phyloP scores from a whole-genome alignment of 2,797 vertebrate genomes.

The Argentina silus region DNA sequence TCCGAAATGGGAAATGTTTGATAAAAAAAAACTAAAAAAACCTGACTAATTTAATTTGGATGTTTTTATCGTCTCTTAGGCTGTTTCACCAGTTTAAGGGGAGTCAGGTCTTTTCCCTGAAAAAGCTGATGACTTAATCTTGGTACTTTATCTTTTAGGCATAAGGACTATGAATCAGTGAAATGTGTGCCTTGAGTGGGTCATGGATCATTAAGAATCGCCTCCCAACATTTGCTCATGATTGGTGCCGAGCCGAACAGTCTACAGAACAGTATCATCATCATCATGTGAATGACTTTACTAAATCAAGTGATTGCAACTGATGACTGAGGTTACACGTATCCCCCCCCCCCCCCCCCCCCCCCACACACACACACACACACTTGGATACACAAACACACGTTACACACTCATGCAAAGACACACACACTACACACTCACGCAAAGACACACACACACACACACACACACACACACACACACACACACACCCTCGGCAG shows the following conservation, averaged over 20 bases:
- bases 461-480: neutral
- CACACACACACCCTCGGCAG: neutral
- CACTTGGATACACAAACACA: neutral
- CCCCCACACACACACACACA: constrained; percentile 25
- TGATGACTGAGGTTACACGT: constrained; percentile 32
- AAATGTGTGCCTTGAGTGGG: constrained; percentile 36
- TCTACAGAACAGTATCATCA: constrained; percentile 46
- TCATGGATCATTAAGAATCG: constrained; percentile 59
- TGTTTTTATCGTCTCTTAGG: constrained; percentile 63
- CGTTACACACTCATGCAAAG: neutral
- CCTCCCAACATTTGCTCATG: constrained; percentile 54
- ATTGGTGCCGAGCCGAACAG: constrained; percentile 50
- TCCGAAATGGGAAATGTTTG: constrained; percentile 21
- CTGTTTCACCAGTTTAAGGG: constrained; percentile 38
- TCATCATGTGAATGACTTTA: constrained; percentile 52
- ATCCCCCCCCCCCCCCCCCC: neutral
- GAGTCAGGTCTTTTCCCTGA: constrained; percentile 38
- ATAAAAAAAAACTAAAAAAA: constrained; percentile 39
- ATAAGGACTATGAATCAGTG: constrained; percentile 58
- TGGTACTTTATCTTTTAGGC: constrained; percentile 65
- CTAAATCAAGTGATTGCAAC: constrained; percentile 63
- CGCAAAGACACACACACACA: constrained; percentile 3
- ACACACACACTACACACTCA: neutral
- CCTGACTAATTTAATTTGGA: neutral
- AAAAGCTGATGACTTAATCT: constrained; percentile 53